These are phyloP conservation scores for Sepiola atlantica DNA, from an alignment of 2,888 invertebrate genomes.

Conservation along the genomic window DNA sequence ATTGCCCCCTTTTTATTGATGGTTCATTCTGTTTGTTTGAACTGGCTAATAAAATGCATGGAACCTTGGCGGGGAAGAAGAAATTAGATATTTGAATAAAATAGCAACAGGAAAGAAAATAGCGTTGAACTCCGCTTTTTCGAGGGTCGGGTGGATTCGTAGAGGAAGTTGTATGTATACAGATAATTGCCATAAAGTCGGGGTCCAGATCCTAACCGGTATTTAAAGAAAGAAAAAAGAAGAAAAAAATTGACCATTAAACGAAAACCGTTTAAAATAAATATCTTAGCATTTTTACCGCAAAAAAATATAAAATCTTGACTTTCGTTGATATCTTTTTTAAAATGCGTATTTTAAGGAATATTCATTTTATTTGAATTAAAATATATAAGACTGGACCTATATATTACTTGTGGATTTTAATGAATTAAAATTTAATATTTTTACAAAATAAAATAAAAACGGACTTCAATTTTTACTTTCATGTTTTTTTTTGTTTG, in stretches of 20 bases:
- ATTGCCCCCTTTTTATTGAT: background rate
- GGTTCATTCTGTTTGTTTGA: background rate
- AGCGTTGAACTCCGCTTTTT: background rate
- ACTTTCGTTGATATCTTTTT: background rate
- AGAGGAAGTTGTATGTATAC: background rate
- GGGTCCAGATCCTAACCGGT: background rate
- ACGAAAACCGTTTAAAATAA: background rate
- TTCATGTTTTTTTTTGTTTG: too few relatives aligned
- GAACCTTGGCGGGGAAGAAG: background rate
- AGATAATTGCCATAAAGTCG: background rate
- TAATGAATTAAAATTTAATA: background rate
- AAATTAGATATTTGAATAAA: background rate
- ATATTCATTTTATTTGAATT: background rate
- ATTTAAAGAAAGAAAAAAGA: slow-evolving; percentile 9
- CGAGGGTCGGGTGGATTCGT: background rate
- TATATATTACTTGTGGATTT: background rate
- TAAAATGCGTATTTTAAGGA: background rate
- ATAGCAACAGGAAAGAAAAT: background rate
- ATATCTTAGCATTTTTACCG: background rate
- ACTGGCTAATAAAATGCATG: background rate
- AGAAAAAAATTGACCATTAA: background rate
- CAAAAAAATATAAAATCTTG: background rate
- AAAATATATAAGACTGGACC: background rate
- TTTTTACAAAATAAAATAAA: background rate
- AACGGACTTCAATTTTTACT: too few relatives aligned